Base-by-base conservation (phyloP, 2,888 invertebrate genomes). In the Dynastes maya region DNA sequence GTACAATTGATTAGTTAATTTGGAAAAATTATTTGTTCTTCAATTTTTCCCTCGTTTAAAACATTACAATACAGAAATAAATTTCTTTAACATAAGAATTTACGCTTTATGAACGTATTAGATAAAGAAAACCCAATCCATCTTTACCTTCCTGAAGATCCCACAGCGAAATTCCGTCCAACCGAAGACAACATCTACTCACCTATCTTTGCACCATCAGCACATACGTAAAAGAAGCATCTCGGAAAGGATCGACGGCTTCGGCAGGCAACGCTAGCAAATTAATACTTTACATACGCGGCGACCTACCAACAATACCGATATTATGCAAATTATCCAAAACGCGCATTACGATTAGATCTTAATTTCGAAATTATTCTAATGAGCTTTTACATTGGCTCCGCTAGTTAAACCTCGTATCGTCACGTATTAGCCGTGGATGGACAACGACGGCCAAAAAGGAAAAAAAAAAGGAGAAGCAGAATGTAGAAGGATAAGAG, bases 291-390 rank as follows among this genome's bases (percentile, higher is more conserved):
- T 58, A 16, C 9, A 11, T 45, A 11, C 58, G 58, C 58, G 22
- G 37, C 58, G 40, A 37, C 9, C 58, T 29, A 72, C 40, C 37
- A 72, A 72, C 72, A 72, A 72, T 72, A 72, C 72, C 58, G 72
- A 72, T 32, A 72, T 72, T 72, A 72, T 72, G 72, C 72, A 72
- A 72, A 72, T 72, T 72, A 72, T 37, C 37, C 51, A 72, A 67
- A 70, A 58, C 58, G 72, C 58, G 58, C 58, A 72, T 61, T 61
- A 58, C 58, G 72, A 72, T 72, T 72, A 72, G 72, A 72, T 72
- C 72, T 72, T 72, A 72, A 72, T 72, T 72, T 72, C 72, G 72
- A 72, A 72, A 72, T 72, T 72, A 72, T 72, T 72, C 72, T 72
- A 72, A 72, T 72, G 72, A 72, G 40, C 37, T 58, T 72, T 72